These are phyloP conservation scores for Drosophila biarmipes DNA, from an alignment of 1,140 invertebrate species.

Conservation along the genomic window DNA sequence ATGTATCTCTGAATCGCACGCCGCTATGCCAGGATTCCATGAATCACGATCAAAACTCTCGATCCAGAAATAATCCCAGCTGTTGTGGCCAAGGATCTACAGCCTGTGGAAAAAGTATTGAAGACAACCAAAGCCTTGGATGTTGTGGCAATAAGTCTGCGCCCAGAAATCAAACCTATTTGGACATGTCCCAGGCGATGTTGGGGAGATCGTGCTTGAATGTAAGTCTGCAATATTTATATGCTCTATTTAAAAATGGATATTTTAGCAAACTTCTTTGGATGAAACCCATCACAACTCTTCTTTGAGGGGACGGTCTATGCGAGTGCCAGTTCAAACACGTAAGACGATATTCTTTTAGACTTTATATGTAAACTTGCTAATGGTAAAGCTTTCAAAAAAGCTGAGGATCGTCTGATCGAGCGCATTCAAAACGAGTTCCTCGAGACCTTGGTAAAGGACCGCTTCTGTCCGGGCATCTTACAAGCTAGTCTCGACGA, in stretches of 20 bases:
- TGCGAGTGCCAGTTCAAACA: neutral
- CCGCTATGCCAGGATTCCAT: neutral
- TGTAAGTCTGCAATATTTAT: neutral
- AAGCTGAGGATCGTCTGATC: conserved; percentile 49
- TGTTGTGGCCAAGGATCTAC: neutral
- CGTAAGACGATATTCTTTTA: neutral
- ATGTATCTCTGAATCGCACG: neutral
- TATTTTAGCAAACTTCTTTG: conserved; percentile 1
- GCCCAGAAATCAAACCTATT: neutral
- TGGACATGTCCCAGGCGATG: neutral
- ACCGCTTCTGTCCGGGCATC: conserved; percentile 53
- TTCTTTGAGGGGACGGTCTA: neutral
- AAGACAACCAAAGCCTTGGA: neutral
- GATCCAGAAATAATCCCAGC: neutral
- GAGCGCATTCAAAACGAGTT: conserved; percentile 32
- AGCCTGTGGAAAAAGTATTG: neutral
- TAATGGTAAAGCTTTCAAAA: neutral
- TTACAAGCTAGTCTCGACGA: conserved; percentile 63
- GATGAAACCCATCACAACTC: neutral
- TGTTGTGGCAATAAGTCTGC: neutral
- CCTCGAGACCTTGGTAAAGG: conserved; percentile 55
- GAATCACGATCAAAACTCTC: neutral
- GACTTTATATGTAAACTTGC: neutral
- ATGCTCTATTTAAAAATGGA: accelerated
- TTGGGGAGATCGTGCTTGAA: neutral